Evolutionary conservation across 1,140 invertebrate species (phyloP).

Genomic region (Ceratosolen solmsi): DNA sequence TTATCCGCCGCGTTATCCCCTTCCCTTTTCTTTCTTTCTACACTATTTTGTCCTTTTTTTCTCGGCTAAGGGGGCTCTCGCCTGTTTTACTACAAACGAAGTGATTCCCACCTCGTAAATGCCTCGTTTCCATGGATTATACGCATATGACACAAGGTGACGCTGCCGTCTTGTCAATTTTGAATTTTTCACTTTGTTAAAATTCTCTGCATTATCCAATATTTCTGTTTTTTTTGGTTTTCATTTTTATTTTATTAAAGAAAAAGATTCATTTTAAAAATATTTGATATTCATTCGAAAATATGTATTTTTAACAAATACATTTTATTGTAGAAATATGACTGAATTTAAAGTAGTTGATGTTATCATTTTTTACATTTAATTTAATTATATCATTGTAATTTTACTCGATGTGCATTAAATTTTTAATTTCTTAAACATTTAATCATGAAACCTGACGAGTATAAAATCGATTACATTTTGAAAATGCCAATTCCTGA

Average conservation of each 20-base stretch:
- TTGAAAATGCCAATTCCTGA: not conserved
- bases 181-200: conserved; percentile 37
- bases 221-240: too few species aligned
- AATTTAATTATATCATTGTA: not conserved
- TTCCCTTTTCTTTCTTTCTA: conserved; percentile 54
- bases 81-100: conserved; percentile 72
- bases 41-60: conserved; percentile 55
- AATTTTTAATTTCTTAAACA: not conserved
- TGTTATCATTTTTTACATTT: not conserved
- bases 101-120: conserved; percentile 73
- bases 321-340: too few species aligned
- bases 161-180: conserved; percentile 17
- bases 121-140: conserved; percentile 67
- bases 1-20: conserved; percentile 71
- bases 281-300: too few species aligned
- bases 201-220: too few species aligned
- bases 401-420: not conserved
- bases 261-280: too few species aligned
- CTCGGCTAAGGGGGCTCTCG: conserved; percentile 50
- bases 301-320: too few species aligned
- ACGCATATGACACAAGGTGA: conserved; percentile 33
- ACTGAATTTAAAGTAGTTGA: not conserved
- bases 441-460: not conserved
- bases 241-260: too few species aligned
- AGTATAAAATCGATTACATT: not conserved